Conservation (phyloP, 2,888 invertebrate genomes). For the Tanytarsus gracilentus region DNA sequence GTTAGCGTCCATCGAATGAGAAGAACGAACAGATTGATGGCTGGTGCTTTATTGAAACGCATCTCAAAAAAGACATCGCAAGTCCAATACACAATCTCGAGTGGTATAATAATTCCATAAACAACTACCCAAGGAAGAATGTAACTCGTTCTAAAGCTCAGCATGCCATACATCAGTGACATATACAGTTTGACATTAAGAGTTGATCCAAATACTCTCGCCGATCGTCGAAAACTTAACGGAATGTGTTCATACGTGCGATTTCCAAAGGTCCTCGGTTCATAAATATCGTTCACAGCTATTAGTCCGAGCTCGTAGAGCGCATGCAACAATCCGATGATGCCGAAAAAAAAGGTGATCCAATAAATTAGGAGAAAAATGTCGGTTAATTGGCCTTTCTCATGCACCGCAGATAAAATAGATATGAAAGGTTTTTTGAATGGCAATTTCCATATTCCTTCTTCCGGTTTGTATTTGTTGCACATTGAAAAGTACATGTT, state of each 20-base stretch:
- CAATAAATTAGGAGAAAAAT: not conserved
- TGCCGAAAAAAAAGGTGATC: not conserved
- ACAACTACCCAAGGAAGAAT: not conserved
- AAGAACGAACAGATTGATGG: not conserved
- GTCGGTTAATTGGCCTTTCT: not conserved
- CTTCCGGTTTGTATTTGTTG: not conserved
- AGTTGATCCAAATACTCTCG: not conserved
- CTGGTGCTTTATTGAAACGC: not conserved
- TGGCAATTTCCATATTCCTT: not conserved
- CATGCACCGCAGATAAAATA: not conserved
- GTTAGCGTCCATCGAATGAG: not conserved
- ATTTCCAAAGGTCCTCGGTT: not conserved
- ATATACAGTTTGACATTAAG: not conserved
- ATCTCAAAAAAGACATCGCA: not conserved
- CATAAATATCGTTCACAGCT: not conserved
- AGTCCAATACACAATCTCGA: slow-evolving; percentile 8
- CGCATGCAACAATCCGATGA: not conserved
- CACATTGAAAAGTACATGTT: not conserved
- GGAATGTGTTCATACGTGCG: not conserved
- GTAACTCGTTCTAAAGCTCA: not conserved
- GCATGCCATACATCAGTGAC: not conserved
- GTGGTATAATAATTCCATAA: not conserved
- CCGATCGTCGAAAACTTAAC: not conserved
- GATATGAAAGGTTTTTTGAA: not conserved
- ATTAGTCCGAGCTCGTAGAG: not conserved